Conservation (phyloP, 2,113 vertebrate genomes). For the Peromyscus polionotus region DNA sequence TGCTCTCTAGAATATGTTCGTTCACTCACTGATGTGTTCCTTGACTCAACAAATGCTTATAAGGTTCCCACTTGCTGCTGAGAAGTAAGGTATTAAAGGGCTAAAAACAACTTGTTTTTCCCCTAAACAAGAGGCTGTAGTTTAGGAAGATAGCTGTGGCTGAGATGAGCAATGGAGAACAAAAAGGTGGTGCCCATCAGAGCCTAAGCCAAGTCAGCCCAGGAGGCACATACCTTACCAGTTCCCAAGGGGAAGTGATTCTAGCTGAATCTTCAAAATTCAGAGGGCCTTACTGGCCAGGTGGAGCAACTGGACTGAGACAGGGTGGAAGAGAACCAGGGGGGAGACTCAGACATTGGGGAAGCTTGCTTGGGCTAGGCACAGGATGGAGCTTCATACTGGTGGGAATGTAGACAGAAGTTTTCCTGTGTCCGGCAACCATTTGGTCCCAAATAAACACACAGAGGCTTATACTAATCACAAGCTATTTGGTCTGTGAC, state of each 20-base stretch:
- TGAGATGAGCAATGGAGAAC: not conserved
- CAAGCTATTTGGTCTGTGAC: too few relatives aligned
- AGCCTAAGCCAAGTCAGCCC: not conserved
- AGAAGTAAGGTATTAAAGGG: slow-evolving; percentile 6
- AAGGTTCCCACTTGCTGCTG: not conserved
- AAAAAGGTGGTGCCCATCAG: not conserved
- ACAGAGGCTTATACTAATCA: too few relatives aligned
- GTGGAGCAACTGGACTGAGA: not conserved
- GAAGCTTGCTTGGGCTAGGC: not conserved
- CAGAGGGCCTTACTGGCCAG: not conserved
- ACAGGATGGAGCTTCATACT: not conserved
- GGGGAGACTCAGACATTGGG: not conserved
- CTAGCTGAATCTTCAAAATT: not conserved
- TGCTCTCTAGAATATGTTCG: not conserved
- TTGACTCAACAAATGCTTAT: slow-evolving; percentile 21
- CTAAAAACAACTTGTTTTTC: not conserved
- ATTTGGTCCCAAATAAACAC: too few relatives aligned
- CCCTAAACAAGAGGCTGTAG: not conserved
- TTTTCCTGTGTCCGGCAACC: too few relatives aligned
- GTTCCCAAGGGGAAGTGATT: not conserved
- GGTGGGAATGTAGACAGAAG: too few relatives aligned
- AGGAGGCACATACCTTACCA: not conserved
- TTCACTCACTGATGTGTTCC: not conserved
- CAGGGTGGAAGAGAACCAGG: not conserved
- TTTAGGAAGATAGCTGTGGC: not conserved